Evolutionary conservation across 2,888 invertebrate species (phyloP).

Genomic region (Drosophila buzzatii): DNA sequence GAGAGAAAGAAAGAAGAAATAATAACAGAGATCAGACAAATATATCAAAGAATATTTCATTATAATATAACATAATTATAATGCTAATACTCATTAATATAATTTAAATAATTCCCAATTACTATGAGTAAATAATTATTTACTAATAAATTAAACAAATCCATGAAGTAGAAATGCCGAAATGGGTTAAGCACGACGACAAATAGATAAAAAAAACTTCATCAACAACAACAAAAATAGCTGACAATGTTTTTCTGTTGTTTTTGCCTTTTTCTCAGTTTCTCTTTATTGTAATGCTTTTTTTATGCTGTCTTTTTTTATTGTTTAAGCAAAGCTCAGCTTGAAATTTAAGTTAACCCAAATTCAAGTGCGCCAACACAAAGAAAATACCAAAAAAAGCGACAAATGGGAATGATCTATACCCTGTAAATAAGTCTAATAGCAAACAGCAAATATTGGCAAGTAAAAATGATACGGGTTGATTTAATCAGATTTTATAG

Average conservation of each 20-base stretch:
- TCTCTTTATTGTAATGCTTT: conserved; percentile 19
- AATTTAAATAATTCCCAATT: not conserved
- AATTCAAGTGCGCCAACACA: conserved; percentile 52
- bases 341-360: conserved; percentile 73
- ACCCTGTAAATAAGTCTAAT: conserved; percentile 23
- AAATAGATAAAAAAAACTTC: conserved; percentile 37
- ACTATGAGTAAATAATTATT: not conserved
- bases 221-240: conserved; percentile 27
- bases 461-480: not conserved
- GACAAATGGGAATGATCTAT: conserved; percentile 2
- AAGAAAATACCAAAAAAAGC: conserved; percentile 9
- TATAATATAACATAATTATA: not conserved
- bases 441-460: not conserved
- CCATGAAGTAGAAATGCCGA: conserved; percentile 8
- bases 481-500: too few species aligned
- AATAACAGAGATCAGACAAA: conserved; percentile 14
- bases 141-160: not conserved
- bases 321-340: conserved; percentile 70
- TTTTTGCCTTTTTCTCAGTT: conserved; percentile 17
- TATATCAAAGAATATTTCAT: not conserved
- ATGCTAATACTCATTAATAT: not conserved
- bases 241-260: conserved; percentile 51
- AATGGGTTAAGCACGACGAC: conserved; percentile 37
- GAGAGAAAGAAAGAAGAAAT: conserved; percentile 32
- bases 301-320: conserved; percentile 8